phyloP scores from a whole-genome alignment of 2,113 vertebrate species.

The Laticauda colubrina region DNA sequence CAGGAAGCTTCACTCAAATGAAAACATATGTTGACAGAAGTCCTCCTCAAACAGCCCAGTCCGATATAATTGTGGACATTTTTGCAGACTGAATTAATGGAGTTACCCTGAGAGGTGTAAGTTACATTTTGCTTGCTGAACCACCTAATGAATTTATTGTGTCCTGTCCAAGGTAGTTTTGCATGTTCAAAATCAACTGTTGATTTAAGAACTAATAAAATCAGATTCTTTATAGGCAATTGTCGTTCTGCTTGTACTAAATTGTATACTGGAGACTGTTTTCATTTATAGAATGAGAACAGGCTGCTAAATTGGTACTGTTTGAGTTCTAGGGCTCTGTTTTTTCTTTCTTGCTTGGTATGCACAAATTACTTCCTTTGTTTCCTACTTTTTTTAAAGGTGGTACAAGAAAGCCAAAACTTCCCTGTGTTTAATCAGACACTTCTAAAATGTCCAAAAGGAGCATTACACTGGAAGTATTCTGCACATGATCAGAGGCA shows the following conservation, averaged over 20 bases:
- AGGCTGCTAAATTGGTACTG: not conserved
- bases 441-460: not conserved
- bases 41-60: not conserved
- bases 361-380: not conserved
- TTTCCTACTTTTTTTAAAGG: not conserved
- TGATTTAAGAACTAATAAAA: not conserved
- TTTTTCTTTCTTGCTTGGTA: not conserved
- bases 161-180: not conserved
- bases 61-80: not conserved
- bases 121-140: not conserved
- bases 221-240: not conserved
- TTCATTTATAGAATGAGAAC: conserved; percentile 10
- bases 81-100: not conserved
- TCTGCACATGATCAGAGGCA: not conserved
- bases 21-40: not conserved
- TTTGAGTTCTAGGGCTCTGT: not conserved
- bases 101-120: not conserved
- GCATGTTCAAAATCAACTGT: not conserved
- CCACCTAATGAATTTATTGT: not conserved
- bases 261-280: not conserved
- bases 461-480: not conserved
- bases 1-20: not conserved
- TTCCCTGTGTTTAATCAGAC: not conserved
- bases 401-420: not conserved
- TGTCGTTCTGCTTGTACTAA: not conserved